Evolutionary conservation across 2,113 vertebrate genomes (phyloP).

Genomic region (Rhipidura dahli): DNA sequence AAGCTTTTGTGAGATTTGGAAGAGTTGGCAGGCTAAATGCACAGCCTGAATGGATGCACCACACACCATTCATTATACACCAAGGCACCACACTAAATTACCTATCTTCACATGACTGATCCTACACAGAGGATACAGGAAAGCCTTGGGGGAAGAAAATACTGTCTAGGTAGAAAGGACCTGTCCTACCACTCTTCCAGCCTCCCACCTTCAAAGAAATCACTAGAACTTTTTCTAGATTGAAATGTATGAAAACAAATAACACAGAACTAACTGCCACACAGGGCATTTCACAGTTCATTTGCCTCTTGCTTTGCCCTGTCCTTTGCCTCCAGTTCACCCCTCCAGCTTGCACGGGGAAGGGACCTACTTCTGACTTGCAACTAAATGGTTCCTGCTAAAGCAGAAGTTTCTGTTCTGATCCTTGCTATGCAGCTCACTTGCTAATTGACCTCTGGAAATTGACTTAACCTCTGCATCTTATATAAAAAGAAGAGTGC

Average conservation of each 20-base stretch:
- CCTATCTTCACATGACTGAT: neutral
- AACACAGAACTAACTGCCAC: neutral
- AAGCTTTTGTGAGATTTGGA: neutral
- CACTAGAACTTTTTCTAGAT: neutral
- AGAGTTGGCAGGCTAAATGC: neutral
- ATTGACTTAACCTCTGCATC: constrained; percentile 13
- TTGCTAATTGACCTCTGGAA: neutral
- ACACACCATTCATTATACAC: neutral
- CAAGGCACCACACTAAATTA: neutral
- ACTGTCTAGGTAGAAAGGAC: neutral
- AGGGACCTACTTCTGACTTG: neutral
- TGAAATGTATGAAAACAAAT: neutral
- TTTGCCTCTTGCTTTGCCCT: neutral
- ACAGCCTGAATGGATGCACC: neutral
- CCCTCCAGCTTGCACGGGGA: neutral
- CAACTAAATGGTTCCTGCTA: neutral
- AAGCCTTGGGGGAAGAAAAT: neutral
- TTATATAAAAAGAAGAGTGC: neutral
- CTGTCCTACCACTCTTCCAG: neutral
- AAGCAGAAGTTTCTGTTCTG: neutral
- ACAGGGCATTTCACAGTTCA: neutral
- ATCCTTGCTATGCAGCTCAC: neutral
- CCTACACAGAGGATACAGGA: neutral
- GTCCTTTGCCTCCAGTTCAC: neutral
- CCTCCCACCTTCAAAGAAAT: neutral